Evolutionary conservation across 1,140 invertebrate species (phyloP).

Genomic region (Ectropis grisescens): DNA sequence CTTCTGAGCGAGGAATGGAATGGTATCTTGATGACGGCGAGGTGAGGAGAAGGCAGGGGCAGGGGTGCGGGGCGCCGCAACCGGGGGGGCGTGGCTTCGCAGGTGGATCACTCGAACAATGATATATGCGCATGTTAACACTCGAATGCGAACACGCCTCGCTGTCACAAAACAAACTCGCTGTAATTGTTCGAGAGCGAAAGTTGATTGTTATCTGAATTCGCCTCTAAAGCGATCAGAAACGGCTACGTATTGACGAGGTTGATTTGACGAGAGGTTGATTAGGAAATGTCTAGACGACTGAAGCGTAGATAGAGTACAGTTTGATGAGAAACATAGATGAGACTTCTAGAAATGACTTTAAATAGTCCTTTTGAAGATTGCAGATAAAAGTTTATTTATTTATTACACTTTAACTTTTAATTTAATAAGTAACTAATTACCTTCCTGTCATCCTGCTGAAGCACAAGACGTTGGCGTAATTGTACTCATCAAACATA

Average conservation of each 20-base stretch:
- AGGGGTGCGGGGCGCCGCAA: slow-evolving; percentile 18
- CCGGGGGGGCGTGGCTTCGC: slow-evolving; percentile 41
- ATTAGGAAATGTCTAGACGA: too few relatives aligned
- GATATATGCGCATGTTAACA: slow-evolving; percentile 59
- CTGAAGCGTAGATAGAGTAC: too few relatives aligned
- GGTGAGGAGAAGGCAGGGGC: slow-evolving; percentile 23
- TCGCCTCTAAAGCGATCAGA: slow-evolving; percentile 18
- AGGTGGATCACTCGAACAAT: slow-evolving; percentile 51
- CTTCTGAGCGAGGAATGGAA: slow-evolving; percentile 46
- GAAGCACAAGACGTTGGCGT: too few relatives aligned
- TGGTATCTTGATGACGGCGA: slow-evolving; percentile 44
- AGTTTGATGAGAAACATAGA: too few relatives aligned
- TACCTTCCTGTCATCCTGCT: too few relatives aligned
- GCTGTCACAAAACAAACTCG: slow-evolving; percentile 37
- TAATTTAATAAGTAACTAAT: too few relatives aligned
- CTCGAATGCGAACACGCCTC: slow-evolving; percentile 46
- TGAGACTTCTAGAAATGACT: too few relatives aligned
- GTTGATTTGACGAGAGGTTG: too few relatives aligned
- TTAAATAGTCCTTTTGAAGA: too few relatives aligned
- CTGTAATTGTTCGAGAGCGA: slow-evolving; percentile 30
- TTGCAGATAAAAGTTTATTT: too few relatives aligned
- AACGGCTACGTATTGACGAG: slow-evolving; percentile 5
- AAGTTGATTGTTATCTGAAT: slow-evolving; percentile 14
- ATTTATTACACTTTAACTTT: too few relatives aligned
- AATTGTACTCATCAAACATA: too few relatives aligned